Percentiles rank a stretch among this genome's conserved stretches.
Evolutionary conservation across 2,888 invertebrate genomes (phyloP).

Genomic region (Anaspis maculata): DNA sequence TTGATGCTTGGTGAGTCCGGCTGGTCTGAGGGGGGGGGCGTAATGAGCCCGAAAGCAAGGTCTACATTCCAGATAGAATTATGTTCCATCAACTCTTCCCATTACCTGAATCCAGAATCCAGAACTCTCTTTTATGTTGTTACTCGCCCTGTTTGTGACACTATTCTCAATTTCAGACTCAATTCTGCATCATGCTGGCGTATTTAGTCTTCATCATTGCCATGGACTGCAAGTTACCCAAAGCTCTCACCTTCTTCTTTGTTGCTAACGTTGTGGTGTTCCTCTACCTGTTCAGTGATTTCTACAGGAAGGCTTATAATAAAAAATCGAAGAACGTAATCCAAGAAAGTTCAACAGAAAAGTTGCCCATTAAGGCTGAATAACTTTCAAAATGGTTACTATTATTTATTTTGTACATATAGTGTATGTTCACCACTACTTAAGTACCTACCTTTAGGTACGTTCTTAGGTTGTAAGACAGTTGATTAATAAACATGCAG

Average conservation of each 20-base stretch:
- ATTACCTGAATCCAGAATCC: too few species aligned
- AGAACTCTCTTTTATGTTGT: too few species aligned
- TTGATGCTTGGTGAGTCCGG: too few species aligned
- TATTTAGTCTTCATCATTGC: conserved; percentile 59
- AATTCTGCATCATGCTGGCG: conserved; percentile 67
- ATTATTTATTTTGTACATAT: too few species aligned
- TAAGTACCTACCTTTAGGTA: too few species aligned
- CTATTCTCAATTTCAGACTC: conserved; percentile 60
- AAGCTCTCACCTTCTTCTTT: conserved; percentile 57
- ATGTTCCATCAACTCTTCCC: too few species aligned
- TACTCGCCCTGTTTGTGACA: conserved; percentile 16
- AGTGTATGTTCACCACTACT: too few species aligned
- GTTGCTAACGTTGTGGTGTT: conserved; percentile 61
- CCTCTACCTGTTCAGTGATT: conserved; percentile 69
- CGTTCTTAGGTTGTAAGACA: too few species aligned
- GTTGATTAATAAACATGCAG: too few species aligned
- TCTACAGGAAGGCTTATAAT: conserved; percentile 49
- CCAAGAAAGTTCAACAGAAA: background rate
- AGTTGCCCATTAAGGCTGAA: background rate
- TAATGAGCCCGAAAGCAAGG: too few species aligned
- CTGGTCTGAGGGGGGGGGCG: too few species aligned
- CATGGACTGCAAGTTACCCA: conserved; percentile 64
- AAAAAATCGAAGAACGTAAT: background rate
- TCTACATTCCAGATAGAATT: too few species aligned
- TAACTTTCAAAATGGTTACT: background rate